A percentile compares a stretch with the other conserved stretches of the same genome.
phyloP scores from a whole-genome alignment of 2,113 vertebrate genomes.

The Furnarius figulus region DNA sequence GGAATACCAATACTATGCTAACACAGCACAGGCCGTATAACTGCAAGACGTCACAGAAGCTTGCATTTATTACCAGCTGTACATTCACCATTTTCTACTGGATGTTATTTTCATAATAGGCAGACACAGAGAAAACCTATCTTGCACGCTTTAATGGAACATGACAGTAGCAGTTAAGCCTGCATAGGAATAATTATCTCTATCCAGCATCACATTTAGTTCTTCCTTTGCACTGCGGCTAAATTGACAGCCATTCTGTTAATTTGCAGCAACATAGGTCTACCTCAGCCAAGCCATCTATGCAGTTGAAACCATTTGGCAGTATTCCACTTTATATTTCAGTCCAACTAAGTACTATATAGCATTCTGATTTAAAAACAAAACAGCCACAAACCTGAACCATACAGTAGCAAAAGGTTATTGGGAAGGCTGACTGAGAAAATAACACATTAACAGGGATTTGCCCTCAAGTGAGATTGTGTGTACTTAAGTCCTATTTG shows the following conservation, averaged over 20 bases:
- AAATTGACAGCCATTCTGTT: not conserved
- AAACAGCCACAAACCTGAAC: not conserved
- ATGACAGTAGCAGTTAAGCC: constrained; percentile 24
- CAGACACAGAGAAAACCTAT: not conserved
- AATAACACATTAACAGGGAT: not conserved
- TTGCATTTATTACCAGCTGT: not conserved
- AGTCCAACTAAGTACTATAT: not conserved
- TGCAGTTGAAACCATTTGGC: not conserved
- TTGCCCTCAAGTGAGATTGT: not conserved
- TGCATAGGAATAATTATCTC: constrained; percentile 7
- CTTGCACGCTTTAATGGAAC: constrained; percentile 10
- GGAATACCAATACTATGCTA: not conserved
- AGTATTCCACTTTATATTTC: not conserved
- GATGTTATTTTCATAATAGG: not conserved
- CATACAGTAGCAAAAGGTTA: not conserved
- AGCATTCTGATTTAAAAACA: not conserved
- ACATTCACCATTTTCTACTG: not conserved
- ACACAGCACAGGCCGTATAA: not conserved
- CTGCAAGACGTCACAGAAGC: not conserved
- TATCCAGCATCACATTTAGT: not conserved
- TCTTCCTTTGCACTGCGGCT: not conserved
- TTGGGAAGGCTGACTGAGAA: not conserved
- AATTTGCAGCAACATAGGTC: not conserved
- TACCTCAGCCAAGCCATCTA: not conserved
- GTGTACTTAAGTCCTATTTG: not conserved